Percentiles rank a stretch among this genome's conserved stretches.
phyloP scores from a whole-genome alignment of 1,140 invertebrate species.

The Littorina saxatilis region DNA sequence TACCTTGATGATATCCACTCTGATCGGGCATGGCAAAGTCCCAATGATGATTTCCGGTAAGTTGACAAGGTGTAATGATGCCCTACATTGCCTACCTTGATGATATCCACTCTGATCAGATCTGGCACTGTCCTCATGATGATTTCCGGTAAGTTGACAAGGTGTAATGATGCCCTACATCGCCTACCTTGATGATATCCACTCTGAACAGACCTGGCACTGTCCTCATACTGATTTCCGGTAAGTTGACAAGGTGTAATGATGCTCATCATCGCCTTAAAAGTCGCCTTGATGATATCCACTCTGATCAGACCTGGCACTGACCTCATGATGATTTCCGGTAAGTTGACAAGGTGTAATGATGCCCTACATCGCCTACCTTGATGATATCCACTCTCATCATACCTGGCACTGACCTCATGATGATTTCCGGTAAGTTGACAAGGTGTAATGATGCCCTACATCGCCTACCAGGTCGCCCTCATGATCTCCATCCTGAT shows the following conservation, averaged over 20 bases:
- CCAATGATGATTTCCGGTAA: too few relatives aligned
- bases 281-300: constrained; percentile 88
- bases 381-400: constrained; percentile 89
- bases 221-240: constrained; percentile 78
- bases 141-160: constrained; percentile 59
- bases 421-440: constrained; percentile 71
- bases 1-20: too few relatives aligned
- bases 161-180: constrained; percentile 97
- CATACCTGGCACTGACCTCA: constrained; percentile 81
- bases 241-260: too few relatives aligned
- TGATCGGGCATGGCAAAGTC: too few relatives aligned
- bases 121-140: constrained; percentile 80
- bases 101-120: too few relatives aligned
- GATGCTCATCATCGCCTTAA: constrained; percentile 95
- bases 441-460: too few relatives aligned
- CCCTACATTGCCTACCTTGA: too few relatives aligned
- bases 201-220: constrained; percentile 82
- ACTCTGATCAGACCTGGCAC: constrained; percentile 82
- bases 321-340: too few relatives aligned
- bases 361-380: constrained; percentile 95
- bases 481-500: constrained; percentile 89
- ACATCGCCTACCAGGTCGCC: constrained; percentile 92
- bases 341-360: too few relatives aligned
- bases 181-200: constrained; percentile 94
- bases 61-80: too few relatives aligned